Percentiles rank a stretch among this genome's conserved stretches.
phyloP scores from a whole-genome alignment of 1,140 invertebrate genomes.

The Cotesia vestalis region DNA sequence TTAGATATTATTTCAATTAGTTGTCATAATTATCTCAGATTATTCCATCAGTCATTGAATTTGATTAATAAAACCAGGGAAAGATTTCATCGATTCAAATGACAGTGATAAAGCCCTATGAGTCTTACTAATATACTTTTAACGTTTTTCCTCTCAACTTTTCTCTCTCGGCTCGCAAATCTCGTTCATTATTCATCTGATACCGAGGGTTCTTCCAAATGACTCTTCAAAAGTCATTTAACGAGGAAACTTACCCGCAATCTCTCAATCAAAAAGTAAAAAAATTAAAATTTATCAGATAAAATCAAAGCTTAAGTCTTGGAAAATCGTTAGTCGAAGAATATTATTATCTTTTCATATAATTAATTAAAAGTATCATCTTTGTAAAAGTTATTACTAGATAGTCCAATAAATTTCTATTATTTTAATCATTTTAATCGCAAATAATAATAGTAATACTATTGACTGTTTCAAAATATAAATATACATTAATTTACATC shows the following conservation, averaged over 20 bases:
- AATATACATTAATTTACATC: too few relatives aligned
- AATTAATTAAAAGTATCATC: too few relatives aligned
- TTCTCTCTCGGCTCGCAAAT: constrained; percentile 2
- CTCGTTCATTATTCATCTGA: constrained; percentile 31
- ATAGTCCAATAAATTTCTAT: too few relatives aligned
- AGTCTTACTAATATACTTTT: not conserved
- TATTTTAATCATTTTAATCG: too few relatives aligned
- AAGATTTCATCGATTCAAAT: constrained; percentile 22
- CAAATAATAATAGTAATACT: too few relatives aligned
- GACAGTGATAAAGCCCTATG: constrained; percentile 10
- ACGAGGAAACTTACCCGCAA: not conserved
- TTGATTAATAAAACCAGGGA: too few relatives aligned
- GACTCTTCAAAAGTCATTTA: constrained; percentile 11
- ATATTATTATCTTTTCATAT: too few relatives aligned
- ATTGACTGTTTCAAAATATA: too few relatives aligned
- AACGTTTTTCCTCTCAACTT: not conserved
- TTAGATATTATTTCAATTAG: too few relatives aligned
- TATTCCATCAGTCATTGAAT: not conserved
- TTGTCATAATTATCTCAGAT: too few relatives aligned
- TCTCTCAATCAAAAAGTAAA: not conserved
- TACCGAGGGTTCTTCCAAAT: not conserved
- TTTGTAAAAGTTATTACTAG: too few relatives aligned
- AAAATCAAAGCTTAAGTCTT: not conserved
- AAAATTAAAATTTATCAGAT: not conserved
- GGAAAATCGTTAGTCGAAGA: too few relatives aligned